phyloP scores from a whole-genome alignment of 2,888 invertebrate genomes.

The Drosophila suboccidentalis region DNA sequence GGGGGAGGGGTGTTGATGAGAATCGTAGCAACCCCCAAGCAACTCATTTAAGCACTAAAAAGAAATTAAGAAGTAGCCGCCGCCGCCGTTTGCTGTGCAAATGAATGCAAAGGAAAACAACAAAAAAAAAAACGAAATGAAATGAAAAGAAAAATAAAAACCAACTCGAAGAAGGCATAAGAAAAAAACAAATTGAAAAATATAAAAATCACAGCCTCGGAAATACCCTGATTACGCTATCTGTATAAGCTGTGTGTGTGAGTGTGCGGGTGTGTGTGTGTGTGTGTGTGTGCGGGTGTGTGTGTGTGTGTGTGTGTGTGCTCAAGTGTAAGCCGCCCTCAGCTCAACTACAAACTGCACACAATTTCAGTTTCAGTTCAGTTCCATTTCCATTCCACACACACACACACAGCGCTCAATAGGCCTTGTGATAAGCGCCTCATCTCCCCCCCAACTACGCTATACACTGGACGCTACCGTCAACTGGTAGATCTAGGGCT shows the following conservation, averaged over 20 bases:
- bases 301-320: slow-evolving; percentile 29
- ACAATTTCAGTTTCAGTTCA: slow-evolving; percentile 51
- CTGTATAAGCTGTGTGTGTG: slow-evolving; percentile 58
- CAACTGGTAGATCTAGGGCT: neutral
- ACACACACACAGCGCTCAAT: slow-evolving; percentile 58
- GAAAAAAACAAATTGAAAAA: slow-evolving; percentile 73
- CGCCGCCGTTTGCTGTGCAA: slow-evolving; percentile 58
- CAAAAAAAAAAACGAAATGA: slow-evolving; percentile 14
- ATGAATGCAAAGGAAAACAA: slow-evolving; percentile 68
- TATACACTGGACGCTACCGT: slow-evolving; percentile 19
- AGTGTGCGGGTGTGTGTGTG: slow-evolving; percentile 11
- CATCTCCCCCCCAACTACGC: neutral
- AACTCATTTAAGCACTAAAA: slow-evolving; percentile 80
- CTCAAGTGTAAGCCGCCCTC: slow-evolving; percentile 53
- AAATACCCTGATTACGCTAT: slow-evolving; percentile 83
- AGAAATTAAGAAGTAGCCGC: slow-evolving; percentile 78
- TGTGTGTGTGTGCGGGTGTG: slow-evolving; percentile 31
- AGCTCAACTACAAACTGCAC: slow-evolving; percentile 40
- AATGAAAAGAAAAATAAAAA: slow-evolving; percentile 44
- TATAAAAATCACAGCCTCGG: slow-evolving; percentile 83
- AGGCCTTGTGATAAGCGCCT: slow-evolving; percentile 80
- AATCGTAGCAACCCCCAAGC: slow-evolving; percentile 41
- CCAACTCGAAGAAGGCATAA: slow-evolving; percentile 20
- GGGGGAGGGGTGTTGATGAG: neutral
- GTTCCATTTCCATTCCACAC: slow-evolving; percentile 57